Percentiles rank a stretch among this genome's conserved stretches.
Conservation (phyloP, 2,888 invertebrate species). For the Synergus itoensis region DNA sequence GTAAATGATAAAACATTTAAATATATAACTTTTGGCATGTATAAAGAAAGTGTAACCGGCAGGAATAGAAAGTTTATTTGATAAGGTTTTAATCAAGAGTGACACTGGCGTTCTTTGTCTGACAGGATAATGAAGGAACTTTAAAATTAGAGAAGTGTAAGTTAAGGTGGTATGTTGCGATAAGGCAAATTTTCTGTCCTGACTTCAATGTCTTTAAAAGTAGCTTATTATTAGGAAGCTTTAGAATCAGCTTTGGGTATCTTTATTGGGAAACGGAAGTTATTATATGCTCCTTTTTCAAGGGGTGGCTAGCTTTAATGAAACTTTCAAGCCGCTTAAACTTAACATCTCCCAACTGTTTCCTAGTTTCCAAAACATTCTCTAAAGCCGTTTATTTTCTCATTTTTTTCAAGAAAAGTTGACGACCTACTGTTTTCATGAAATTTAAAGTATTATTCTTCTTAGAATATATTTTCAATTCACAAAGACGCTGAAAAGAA, state of each 20-base stretch:
- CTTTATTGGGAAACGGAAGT: not conserved
- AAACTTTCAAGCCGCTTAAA: slow-evolving; percentile 6
- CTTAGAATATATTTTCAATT: not conserved
- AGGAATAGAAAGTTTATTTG: not conserved
- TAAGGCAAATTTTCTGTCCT: not conserved
- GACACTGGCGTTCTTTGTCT: not conserved
- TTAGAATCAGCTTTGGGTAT: not conserved
- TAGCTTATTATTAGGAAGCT: not conserved
- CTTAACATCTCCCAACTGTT: not conserved
- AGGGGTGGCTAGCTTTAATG: not conserved
- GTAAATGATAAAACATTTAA: not conserved
- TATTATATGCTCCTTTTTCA: not conserved
- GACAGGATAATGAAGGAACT: not conserved
- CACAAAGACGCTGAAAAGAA: not conserved
- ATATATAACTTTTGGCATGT: not conserved
- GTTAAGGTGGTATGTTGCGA: not conserved
- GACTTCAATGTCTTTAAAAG: not conserved
- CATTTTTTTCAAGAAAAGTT: not conserved
- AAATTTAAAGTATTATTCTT: not conserved
- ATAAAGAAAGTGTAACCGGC: not conserved
- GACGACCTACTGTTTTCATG: not conserved
- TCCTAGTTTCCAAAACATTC: not conserved
- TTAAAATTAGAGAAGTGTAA: not conserved
- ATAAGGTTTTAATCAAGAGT: not conserved
- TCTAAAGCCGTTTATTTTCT: not conserved